Percentiles rank a stretch among this genome's conserved stretches.
These are phyloP conservation scores for Accipiter virgatus DNA, from an alignment of 2,113 vertebrate species.

Conservation along the genomic window DNA sequence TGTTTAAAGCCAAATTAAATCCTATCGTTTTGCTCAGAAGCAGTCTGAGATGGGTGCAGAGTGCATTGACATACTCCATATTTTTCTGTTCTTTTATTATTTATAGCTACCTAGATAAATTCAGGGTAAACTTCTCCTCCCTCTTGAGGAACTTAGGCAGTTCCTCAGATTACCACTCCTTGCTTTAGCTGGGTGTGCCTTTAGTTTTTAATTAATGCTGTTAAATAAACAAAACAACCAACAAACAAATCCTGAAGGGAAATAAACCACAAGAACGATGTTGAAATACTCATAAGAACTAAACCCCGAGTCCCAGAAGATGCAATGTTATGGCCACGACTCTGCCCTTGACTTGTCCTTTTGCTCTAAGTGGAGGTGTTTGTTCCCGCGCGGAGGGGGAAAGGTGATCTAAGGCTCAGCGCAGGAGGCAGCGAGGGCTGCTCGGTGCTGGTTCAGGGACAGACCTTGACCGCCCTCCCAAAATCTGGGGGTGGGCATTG, in stretches of 20 bases:
- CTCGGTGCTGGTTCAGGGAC: background rate
- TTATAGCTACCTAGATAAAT: background rate
- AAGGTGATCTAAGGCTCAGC: background rate
- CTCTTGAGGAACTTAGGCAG: conserved; percentile 4
- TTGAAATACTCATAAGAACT: conserved; percentile 42
- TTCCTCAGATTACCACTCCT: background rate
- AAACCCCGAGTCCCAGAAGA: background rate
- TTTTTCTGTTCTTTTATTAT: background rate
- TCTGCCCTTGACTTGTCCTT: conserved; percentile 54
- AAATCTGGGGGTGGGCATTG: background rate
- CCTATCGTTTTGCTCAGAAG: background rate
- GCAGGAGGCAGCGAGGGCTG: background rate
- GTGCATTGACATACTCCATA: background rate
- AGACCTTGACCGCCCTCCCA: background rate
- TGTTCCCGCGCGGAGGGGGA: background rate
- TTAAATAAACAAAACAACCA: conserved; percentile 63
- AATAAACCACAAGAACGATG: background rate
- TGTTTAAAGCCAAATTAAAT: background rate
- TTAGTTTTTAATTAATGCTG: conserved; percentile 56
- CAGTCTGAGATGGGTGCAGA: background rate
- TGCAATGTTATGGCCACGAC: background rate
- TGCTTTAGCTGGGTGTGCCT: conserved; percentile 40
- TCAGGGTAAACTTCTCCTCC: conserved; percentile 9
- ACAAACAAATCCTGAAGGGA: conserved; percentile 54
- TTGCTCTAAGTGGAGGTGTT: background rate